phyloP scores from a whole-genome alignment of 2,797 vertebrate species.

The Telmatherina bonti region DNA sequence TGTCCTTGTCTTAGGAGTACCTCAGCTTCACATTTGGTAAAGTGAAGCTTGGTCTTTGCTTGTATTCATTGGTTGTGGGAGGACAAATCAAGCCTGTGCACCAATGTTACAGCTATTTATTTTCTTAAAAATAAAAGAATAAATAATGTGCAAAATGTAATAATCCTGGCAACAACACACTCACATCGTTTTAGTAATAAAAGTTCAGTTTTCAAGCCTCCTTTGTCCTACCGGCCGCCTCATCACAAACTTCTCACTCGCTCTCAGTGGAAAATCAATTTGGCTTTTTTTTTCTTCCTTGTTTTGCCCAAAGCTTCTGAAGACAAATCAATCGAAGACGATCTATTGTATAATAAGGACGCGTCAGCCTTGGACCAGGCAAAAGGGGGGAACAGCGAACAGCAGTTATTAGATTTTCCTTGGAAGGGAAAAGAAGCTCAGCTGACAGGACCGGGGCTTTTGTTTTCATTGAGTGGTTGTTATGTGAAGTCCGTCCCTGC shows the following conservation, averaged over 20 bases:
- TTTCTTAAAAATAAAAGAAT: too few relatives aligned
- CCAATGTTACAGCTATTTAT: too few relatives aligned
- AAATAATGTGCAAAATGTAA: neutral
- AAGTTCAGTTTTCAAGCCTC: neutral
- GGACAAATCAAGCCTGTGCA: neutral
- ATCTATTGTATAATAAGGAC: conserved; percentile 73
- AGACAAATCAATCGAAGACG: conserved; percentile 71
- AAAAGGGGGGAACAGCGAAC: conserved; percentile 40
- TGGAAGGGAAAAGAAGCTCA: conserved; percentile 21
- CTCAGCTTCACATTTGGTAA: neutral
- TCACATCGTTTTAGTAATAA: neutral
- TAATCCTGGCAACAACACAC: neutral
- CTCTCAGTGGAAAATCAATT: conserved; percentile 68
- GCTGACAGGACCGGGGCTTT: conserved; percentile 42
- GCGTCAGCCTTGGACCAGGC: conserved; percentile 57
- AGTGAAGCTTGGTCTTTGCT: conserved; percentile 9
- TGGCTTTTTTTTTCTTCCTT: conserved; percentile 41
- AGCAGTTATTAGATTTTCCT: conserved; percentile 64
- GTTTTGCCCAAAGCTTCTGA: conserved; percentile 41
- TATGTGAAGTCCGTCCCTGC: conserved; percentile 55
- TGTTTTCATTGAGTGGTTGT: conserved; percentile 66
- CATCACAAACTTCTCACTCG: conserved; percentile 39
- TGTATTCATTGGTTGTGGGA: neutral
- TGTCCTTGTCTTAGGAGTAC: too few relatives aligned
- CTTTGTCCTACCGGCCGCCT: conserved; percentile 5